phyloP scores from a whole-genome alignment of 2,888 invertebrate species.

The Seira ritae region DNA sequence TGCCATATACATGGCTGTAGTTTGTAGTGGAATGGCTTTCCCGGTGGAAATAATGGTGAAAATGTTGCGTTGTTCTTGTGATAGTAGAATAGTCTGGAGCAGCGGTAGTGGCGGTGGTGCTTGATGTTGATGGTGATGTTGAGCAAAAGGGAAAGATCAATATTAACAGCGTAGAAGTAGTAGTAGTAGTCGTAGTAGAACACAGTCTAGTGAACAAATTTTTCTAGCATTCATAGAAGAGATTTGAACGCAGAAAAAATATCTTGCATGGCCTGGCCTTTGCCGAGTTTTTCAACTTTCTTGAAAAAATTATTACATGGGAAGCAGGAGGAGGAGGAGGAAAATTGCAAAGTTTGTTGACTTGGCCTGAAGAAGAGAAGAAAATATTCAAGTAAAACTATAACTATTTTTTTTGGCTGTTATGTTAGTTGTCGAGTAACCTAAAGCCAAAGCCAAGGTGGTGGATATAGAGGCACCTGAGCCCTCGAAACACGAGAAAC shows the following conservation, averaged over 20 bases:
- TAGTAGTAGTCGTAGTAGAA: too few species aligned
- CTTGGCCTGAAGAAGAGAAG: slow-evolving; percentile 17
- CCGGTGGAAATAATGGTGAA: slow-evolving; percentile 3
- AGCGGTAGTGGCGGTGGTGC: background rate
- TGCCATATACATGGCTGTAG: background rate
- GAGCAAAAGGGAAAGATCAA: background rate
- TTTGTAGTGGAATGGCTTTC: background rate
- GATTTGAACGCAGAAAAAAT: too few species aligned
- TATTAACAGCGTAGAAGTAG: background rate
- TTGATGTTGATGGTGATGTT: background rate
- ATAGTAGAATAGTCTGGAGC: background rate
- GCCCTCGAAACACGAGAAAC: background rate
- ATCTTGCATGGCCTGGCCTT: too few species aligned
- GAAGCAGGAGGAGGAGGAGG: too few species aligned
- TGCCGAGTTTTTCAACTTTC: too few species aligned
- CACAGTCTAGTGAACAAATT: too few species aligned
- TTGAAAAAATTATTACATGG: too few species aligned
- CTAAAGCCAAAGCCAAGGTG: too few species aligned
- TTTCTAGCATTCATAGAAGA: too few species aligned
- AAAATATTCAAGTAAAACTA: background rate
- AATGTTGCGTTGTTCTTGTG: slow-evolving; percentile 3
- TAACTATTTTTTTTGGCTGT: background rate
- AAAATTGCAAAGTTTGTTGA: slow-evolving; percentile 19
- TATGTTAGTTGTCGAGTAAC: background rate
- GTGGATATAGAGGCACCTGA: too few species aligned